Evolutionary conservation across 1,140 invertebrate species (phyloP).

Genomic region (Tetramorium simillimum): DNA sequence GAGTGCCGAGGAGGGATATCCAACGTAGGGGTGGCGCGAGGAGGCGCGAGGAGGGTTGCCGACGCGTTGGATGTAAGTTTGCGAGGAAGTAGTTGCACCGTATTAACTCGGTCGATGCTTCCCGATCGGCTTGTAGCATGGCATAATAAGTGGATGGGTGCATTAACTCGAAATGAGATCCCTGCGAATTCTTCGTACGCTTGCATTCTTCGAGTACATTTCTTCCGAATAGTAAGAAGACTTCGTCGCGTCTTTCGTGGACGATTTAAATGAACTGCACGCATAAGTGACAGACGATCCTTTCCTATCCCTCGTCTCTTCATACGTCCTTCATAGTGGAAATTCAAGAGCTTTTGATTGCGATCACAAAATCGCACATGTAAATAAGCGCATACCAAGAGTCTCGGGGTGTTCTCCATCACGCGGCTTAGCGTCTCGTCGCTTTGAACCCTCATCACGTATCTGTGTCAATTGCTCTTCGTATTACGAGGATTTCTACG

Average conservation of each 20-base stretch:
- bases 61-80: conserved; percentile 42
- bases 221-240: neutral
- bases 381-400: conserved; percentile 4
- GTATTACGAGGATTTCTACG: neutral
- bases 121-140: neutral
- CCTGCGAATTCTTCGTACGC: neutral
- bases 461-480: conserved; percentile 23
- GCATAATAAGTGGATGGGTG: neutral
- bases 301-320: neutral
- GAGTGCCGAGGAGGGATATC: conserved; percentile 62
- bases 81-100: conserved; percentile 47
- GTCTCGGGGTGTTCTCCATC: neutral
- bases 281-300: neutral
- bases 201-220: neutral
- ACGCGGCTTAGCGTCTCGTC: neutral
- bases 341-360: neutral
- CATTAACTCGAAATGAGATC: neutral
- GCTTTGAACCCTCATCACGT: neutral
- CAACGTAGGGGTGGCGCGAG: neutral
- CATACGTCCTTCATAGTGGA: neutral
- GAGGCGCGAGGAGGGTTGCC: neutral
- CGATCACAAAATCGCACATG: neutral
- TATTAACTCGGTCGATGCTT: conserved; percentile 46
- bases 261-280: neutral
- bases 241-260: neutral